Percentiles rank a stretch among this genome's conserved stretches.
These are phyloP conservation scores for Microdon myrmicae DNA, from an alignment of 2,888 invertebrate genomes.

Conservation along the genomic window DNA sequence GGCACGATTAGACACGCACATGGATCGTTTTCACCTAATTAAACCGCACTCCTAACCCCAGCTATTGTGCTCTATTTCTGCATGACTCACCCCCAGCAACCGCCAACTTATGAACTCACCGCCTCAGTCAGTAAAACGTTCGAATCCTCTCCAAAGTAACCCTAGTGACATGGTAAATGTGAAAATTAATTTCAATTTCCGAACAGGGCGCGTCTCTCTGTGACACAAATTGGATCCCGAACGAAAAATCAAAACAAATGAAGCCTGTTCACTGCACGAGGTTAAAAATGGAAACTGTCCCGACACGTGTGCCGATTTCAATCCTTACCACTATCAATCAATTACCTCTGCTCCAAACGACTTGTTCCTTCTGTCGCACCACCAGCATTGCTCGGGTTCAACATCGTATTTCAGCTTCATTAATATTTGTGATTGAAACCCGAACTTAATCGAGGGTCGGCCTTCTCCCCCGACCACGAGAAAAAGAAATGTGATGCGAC, in stretches of 20 bases:
- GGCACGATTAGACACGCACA: too few species aligned
- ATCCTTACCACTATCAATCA: conserved; percentile 34
- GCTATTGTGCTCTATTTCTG: too few species aligned
- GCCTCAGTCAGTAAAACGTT: conserved; percentile 17
- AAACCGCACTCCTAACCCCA: too few species aligned
- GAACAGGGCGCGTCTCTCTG: neutral
- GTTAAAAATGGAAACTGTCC: neutral
- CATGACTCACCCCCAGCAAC: too few species aligned
- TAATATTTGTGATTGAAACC: conserved; percentile 43
- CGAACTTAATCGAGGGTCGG: conserved; percentile 40
- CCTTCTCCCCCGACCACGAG: conserved; percentile 5
- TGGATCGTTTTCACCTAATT: too few species aligned
- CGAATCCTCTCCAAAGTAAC: conserved; percentile 24
- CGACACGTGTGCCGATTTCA: conserved; percentile 19
- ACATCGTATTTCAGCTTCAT: conserved; percentile 33
- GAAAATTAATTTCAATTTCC: conserved; percentile 39
- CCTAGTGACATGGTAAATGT: conserved; percentile 33
- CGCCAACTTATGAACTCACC: too few species aligned
- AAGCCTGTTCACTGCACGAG: neutral
- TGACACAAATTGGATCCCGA: conserved; percentile 25
- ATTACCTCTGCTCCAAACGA: conserved; percentile 8
- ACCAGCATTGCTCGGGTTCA: conserved; percentile 15
- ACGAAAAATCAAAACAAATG: conserved; percentile 34
- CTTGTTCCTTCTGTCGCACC: neutral
- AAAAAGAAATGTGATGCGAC: conserved; percentile 3